These are phyloP conservation scores for Bergia puertoricense DNA, from an alignment of 92 coral and sea anemone genomes.

Conservation along the genomic window DNA sequence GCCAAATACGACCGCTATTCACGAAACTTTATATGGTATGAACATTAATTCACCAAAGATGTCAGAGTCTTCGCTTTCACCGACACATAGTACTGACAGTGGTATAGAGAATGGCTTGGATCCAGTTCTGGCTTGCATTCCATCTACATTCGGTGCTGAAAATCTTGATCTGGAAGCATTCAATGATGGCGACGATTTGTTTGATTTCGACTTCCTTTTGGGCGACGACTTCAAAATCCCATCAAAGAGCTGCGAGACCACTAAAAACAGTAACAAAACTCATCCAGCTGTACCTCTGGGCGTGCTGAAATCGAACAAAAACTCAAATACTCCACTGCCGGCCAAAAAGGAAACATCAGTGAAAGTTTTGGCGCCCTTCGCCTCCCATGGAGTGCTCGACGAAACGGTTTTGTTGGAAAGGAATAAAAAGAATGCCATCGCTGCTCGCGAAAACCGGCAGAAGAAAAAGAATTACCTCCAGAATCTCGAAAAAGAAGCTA, in stretches of 20 bases:
- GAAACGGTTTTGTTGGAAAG: slow-evolving; percentile 59
- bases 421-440: slow-evolving; percentile 81
- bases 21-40: slow-evolving; percentile 8
- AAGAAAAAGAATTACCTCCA: slow-evolving; percentile 88
- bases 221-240: slow-evolving; percentile 20
- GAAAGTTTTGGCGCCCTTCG: neutral
- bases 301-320: slow-evolving; percentile 34
- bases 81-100: slow-evolving; percentile 93
- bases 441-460: slow-evolving; percentile 88
- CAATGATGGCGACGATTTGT: slow-evolving; percentile 52
- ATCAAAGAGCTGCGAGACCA: neutral
- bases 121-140: slow-evolving; percentile 48
- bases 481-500: slow-evolving; percentile 70
- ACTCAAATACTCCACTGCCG: neutral
- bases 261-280: neutral
- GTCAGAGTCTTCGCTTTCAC: slow-evolving; percentile 68
- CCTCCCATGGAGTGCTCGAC: slow-evolving; percentile 27
- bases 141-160: slow-evolving; percentile 57
- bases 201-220: slow-evolving; percentile 60
- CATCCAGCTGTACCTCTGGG: neutral
- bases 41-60: slow-evolving; percentile 4
- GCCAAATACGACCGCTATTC: neutral
- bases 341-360: neutral
- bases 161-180: slow-evolving; percentile 44
- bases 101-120: slow-evolving; percentile 81